Conservation (phyloP, 2,797 vertebrate species). For the Poecilia gillii region DNA sequence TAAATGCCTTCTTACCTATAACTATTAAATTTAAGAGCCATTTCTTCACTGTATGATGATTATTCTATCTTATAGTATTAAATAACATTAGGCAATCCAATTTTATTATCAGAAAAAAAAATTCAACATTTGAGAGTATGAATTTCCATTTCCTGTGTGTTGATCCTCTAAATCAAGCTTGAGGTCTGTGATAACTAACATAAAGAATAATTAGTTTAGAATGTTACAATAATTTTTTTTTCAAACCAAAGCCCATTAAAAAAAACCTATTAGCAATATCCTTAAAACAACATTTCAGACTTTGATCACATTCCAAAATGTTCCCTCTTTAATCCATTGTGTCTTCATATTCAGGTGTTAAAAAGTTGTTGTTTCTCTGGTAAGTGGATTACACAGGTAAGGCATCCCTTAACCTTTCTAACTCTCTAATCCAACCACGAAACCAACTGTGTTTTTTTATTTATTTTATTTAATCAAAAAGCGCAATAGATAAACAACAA, state of each 20-base stretch:
- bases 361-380: constrained; percentile 53
- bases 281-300: constrained; percentile 32
- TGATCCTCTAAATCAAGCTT: background rate
- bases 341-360: constrained; percentile 68
- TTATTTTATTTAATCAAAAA: constrained; percentile 57
- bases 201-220: background rate
- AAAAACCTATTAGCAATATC: background rate
- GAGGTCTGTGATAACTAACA: background rate
- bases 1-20: background rate
- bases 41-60: background rate
- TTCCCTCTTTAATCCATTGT: constrained; percentile 71
- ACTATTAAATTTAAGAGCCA: background rate
- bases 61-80: background rate
- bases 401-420: constrained; percentile 65
- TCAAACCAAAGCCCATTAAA: background rate
- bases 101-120: background rate
- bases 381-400: constrained; percentile 71
- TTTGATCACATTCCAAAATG: constrained; percentile 76
- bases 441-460: constrained; percentile 29
- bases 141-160: background rate
- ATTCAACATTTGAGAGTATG: background rate
- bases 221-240: background rate
- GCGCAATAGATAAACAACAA: constrained; percentile 79
- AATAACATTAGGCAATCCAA: background rate
- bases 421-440: constrained; percentile 75